phyloP scores from a whole-genome alignment of 1,140 invertebrate genomes.

The Pogonognathellus flavescens region DNA sequence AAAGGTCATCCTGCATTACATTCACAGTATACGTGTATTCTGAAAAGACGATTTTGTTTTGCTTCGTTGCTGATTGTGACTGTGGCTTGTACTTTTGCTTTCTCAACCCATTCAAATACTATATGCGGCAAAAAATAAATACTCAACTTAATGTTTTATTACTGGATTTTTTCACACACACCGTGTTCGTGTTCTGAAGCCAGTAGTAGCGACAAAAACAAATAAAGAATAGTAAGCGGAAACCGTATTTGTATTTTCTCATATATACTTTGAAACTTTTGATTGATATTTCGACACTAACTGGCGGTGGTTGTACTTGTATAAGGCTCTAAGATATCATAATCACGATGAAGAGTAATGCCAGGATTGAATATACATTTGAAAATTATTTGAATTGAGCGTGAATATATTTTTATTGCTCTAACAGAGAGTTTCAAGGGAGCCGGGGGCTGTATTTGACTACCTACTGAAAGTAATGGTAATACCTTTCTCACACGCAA shows the following conservation, averaged over 20 bases:
- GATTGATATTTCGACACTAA: too few relatives aligned
- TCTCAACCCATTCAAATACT: constrained; percentile 19
- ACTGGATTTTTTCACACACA: background rate
- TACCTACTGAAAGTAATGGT: background rate
- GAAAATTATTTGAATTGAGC: background rate
- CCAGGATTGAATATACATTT: background rate
- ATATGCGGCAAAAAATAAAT: constrained; percentile 36
- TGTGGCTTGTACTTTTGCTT: background rate
- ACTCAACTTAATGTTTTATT: constrained; percentile 25
- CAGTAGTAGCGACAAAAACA: constrained; percentile 17
- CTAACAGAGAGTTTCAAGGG: too few relatives aligned
- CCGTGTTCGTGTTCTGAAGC: background rate
- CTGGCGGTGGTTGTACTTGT: too few relatives aligned
- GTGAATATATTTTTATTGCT: too few relatives aligned
- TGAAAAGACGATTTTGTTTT: background rate
- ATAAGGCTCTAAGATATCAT: too few relatives aligned
- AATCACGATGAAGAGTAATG: too few relatives aligned
- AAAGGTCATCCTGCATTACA: background rate
- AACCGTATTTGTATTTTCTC: background rate
- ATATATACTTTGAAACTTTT: background rate
- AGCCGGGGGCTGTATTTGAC: too few relatives aligned
- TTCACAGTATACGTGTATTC: background rate
- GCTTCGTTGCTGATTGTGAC: background rate
- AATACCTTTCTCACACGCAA: constrained; percentile 32
- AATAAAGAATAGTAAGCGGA: background rate